Percentiles rank a stretch among this genome's conserved stretches.
Evolutionary conservation across 1,140 invertebrate species (phyloP).

Genomic region (Cotesia chilonis): DNA sequence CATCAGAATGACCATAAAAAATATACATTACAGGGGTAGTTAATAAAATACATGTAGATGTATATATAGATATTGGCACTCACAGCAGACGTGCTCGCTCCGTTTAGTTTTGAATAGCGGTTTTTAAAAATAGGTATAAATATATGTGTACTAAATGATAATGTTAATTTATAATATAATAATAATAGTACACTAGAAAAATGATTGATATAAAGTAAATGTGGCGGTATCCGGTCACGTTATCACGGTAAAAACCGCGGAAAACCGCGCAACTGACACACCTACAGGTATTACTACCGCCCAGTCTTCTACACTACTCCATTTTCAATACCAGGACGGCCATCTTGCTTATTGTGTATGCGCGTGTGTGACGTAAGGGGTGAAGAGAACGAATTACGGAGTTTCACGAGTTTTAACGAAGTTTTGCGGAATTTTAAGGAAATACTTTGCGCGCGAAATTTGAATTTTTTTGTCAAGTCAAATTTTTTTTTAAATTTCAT

Average conservation of each 20-base stretch:
- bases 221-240: conserved; percentile 19
- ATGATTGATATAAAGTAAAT: conserved; percentile 7
- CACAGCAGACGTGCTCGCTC: no score
- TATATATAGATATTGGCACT: no score
- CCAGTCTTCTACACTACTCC: conserved; percentile 43
- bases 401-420: background rate
- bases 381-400: conserved; percentile 23
- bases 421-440: background rate
- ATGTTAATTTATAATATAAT: conserved; percentile 4
- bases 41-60: no score
- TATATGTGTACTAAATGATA: background rate
- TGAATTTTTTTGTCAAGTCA: background rate
- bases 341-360: conserved; percentile 45
- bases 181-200: conserved; percentile 10
- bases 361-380: conserved; percentile 28
- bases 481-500: background rate
- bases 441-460: background rate
- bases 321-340: conserved; percentile 44
- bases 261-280: conserved; percentile 42
- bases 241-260: conserved; percentile 30
- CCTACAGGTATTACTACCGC: conserved; percentile 45
- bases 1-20: no score
- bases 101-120: no score
- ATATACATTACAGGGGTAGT: no score
- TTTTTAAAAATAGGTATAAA: background rate